Evolutionary conservation across 2,888 invertebrate species (phyloP), one percentile per base, ranked within the genome.

Genomic region (Chromoteleia sp.): DNA sequence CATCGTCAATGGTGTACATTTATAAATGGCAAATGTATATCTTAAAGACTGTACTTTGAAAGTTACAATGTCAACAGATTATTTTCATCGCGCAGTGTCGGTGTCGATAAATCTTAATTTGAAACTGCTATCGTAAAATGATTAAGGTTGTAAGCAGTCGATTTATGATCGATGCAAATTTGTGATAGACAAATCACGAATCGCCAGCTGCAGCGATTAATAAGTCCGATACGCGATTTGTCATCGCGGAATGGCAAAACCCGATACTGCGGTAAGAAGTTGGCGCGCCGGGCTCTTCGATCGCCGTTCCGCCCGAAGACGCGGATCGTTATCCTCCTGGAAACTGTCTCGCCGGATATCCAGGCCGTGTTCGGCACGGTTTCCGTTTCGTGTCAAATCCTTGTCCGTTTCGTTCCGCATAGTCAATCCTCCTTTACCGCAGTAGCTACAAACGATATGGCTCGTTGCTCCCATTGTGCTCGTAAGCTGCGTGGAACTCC

Each of bases 201-300:
- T 68, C 43, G 29, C 43, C 45, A 54, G 12, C 36, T 21, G 48
- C 19, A 15, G 10, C 33, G 59, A 59, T 48, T 56, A 56, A 67
- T 67, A 77, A 63, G 61, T 39, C 63, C 81, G 86, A 85, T 85
- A 83, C 79, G 80, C 87, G 85, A 89, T 89, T 88, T 88, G 88
- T 89, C 89, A 88, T 87, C 78, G 83, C 65, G 86, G 86, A 86
- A 87, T 85, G 84, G 84, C 19, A 39, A 45, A 77, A 61, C 43
- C 19, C 56, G 25, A 45, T 14, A 30, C 43, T 43, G n/a, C 6
- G 7, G 21, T 45, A 70, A 70, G 70, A 61, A 77, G 41, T 68
- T 59, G 45, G 12, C n/a, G 1, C 8, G 33, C 14, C 19, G 14
- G 5, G 21, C 21, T 4, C 19, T 33, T 21, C 36, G 36, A 59